Evolutionary conservation across 2,888 invertebrate species (phyloP).

Genomic region (Stenolophus ochropezus): DNA sequence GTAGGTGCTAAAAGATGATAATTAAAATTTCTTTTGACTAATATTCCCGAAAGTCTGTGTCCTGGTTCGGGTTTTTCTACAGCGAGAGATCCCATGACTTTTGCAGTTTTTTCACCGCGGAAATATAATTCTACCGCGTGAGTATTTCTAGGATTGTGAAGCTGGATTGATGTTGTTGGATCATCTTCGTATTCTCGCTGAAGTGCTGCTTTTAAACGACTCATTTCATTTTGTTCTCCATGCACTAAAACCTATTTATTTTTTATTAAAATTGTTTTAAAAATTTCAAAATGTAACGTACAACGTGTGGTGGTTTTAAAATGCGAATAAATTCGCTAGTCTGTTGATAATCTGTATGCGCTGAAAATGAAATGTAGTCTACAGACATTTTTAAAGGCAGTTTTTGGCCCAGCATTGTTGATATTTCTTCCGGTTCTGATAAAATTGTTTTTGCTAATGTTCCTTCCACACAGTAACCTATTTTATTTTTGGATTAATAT

Average conservation of each 20-base stretch:
- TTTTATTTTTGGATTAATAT: background rate
- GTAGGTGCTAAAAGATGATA: slow-evolving; percentile 94
- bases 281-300: slow-evolving; percentile 70
- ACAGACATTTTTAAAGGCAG: slow-evolving; percentile 97
- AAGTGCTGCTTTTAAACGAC: slow-evolving; percentile 93
- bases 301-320: slow-evolving; percentile 96
- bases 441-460: slow-evolving; percentile 94
- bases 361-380: slow-evolving; percentile 99
- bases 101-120: slow-evolving; percentile 98
- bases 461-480: slow-evolving; percentile 91
- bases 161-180: slow-evolving; percentile 85
- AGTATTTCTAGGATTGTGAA: slow-evolving; percentile 98
- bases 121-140: slow-evolving; percentile 95
- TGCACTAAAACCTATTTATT: slow-evolving; percentile 88
- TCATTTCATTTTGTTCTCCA: slow-evolving; percentile 99
- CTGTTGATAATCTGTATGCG: slow-evolving; percentile 98
- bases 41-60: slow-evolving; percentile 89
- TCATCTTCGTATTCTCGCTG: slow-evolving; percentile 95
- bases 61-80: slow-evolving; percentile 87
- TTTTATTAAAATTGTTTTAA: slow-evolving; percentile 1
- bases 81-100: slow-evolving; percentile 96
- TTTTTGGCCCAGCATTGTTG: slow-evolving; percentile 96
- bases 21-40: slow-evolving; percentile 98
- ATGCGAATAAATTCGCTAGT: slow-evolving; percentile 97
- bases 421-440: slow-evolving; percentile 98